These are phyloP conservation scores for Cataglyphis altisquamis DNA, from an alignment of 2,888 invertebrate genomes.

Conservation along the genomic window DNA sequence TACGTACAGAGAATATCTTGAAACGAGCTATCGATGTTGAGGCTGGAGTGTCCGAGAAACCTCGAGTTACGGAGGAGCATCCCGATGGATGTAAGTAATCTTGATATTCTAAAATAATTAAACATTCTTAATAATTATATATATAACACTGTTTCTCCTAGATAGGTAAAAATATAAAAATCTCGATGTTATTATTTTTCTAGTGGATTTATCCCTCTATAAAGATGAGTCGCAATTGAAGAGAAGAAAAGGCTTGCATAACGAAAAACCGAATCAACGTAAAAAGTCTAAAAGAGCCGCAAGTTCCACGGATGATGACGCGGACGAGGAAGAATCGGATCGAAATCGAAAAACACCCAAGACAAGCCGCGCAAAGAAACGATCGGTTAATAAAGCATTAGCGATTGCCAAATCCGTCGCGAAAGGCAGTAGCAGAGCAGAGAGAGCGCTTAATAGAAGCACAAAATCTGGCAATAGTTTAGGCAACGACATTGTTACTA, in stretches of 20 bases:
- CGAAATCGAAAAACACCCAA: constrained; percentile 73
- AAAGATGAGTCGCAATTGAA: constrained; percentile 94
- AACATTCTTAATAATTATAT: background rate
- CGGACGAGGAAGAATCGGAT: constrained; percentile 76
- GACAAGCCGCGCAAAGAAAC: constrained; percentile 75
- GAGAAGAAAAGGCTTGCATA: constrained; percentile 87
- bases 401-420: constrained; percentile 82
- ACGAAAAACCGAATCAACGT: constrained; percentile 86
- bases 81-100: constrained; percentile 93
- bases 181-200: constrained; percentile 67
- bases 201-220: constrained; percentile 94
- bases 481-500: constrained; percentile 57
- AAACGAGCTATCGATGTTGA: constrained; percentile 94
- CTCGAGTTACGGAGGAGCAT: constrained; percentile 92
- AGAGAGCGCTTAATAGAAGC: constrained; percentile 83
- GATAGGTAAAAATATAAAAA: constrained; percentile 21
- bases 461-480: constrained; percentile 68
- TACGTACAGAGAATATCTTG: constrained; percentile 93
- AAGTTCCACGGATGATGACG: constrained; percentile 77
- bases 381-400: constrained; percentile 78
- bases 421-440: constrained; percentile 83
- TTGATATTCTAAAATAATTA: constrained; percentile 28
- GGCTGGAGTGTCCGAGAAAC: constrained; percentile 89
- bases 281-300: constrained; percentile 79
- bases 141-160: constrained; percentile 9